Conservation (phyloP, 2,888 invertebrate genomes). For the Trachelus iudaicus region DNA sequence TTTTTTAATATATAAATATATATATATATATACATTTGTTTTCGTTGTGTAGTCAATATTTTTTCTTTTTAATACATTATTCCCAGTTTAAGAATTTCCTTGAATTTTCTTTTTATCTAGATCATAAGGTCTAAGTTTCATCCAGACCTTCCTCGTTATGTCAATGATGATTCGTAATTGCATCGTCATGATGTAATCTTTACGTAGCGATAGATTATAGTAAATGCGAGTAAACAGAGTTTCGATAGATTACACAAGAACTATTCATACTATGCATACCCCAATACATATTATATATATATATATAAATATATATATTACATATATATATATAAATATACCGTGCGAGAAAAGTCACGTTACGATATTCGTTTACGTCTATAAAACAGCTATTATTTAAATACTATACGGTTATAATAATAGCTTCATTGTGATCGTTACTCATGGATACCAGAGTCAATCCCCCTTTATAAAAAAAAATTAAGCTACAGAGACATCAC, state of each 20-base stretch:
- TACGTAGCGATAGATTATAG: not conserved
- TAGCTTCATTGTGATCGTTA: slow-evolving; percentile 22
- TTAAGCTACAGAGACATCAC: not conserved
- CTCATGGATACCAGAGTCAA: slow-evolving; percentile 22
- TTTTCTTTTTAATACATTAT: not conserved
- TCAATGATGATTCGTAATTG: not conserved
- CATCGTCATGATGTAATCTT: not conserved
- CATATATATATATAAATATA: slow-evolving; percentile 5
- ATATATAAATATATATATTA: not conserved
- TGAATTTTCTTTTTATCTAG: not conserved
- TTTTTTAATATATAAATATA: not conserved
- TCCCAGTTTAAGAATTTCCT: not conserved
- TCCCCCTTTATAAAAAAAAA: not conserved
- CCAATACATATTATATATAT: not conserved
- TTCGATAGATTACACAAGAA: not conserved
- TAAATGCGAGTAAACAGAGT: not conserved
- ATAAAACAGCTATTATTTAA: slow-evolving; percentile 8
- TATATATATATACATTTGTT: not conserved
- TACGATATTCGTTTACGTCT: slow-evolving; percentile 12
- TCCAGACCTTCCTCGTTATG: not conserved
- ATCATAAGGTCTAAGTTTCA: not conserved
- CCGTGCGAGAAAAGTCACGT: slow-evolving; percentile 17
- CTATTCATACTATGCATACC: not conserved
- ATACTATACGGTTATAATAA: slow-evolving; percentile 11
- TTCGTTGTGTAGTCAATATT: not conserved